These are phyloP conservation scores for Proctacanthus coquilletti DNA, from an alignment of 1,140 invertebrate genomes.

Conservation along the genomic window DNA sequence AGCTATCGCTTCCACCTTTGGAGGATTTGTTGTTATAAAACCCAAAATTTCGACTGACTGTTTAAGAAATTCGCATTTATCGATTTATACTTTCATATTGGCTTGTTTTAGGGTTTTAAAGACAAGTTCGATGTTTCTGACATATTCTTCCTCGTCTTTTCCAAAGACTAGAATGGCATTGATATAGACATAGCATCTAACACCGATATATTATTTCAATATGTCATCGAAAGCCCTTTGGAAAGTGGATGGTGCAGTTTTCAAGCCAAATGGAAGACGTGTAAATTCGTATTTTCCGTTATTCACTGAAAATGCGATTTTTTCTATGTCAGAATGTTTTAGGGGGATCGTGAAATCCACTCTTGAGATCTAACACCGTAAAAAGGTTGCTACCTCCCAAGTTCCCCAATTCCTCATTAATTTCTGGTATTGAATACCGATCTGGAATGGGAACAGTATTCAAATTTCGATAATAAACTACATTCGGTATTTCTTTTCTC, in stretches of 20 bases:
- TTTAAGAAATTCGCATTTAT: constrained; percentile 19
- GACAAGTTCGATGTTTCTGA: constrained; percentile 11
- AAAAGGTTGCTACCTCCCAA: too few relatives aligned
- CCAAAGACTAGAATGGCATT: constrained; percentile 20
- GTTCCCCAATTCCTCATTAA: too few relatives aligned
- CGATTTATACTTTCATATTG: constrained; percentile 16
- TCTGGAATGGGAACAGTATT: too few relatives aligned
- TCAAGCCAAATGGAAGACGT: not conserved
- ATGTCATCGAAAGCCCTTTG: constrained; percentile 4
- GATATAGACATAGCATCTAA: constrained; percentile 19
- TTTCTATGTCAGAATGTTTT: too few relatives aligned
- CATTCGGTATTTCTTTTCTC: too few relatives aligned
- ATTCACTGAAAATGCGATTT: not conserved
- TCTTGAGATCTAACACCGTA: too few relatives aligned
- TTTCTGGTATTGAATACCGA: too few relatives aligned
- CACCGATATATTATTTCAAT: not conserved
- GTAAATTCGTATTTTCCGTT: constrained; percentile 1
- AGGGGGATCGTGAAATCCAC: too few relatives aligned
- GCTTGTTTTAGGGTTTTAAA: constrained; percentile 11
- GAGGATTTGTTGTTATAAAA: too few relatives aligned
- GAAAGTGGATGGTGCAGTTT: not conserved
- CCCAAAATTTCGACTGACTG: constrained; percentile 14
- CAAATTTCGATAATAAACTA: too few relatives aligned
- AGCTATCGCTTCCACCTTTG: too few relatives aligned
- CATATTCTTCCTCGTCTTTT: constrained; percentile 13